Base-by-base conservation (phyloP, 2,888 invertebrate genomes). In the Hetaerina titia region DNA sequence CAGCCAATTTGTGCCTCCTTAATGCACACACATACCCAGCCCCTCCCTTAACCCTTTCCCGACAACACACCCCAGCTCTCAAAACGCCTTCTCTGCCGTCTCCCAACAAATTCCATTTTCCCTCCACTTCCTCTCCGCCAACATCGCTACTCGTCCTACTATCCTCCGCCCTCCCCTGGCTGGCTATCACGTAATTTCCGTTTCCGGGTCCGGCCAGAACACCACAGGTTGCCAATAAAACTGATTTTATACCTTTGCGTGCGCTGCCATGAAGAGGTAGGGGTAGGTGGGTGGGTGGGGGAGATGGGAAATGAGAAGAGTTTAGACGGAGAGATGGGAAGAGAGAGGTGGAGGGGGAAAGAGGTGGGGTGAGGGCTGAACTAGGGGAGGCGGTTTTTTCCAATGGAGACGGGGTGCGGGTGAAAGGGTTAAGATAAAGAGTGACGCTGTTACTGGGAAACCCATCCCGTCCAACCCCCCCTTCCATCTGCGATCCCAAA, bases 191-290 rank as follows among this genome's bases (percentile, higher is more conserved):
- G 92, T 92, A 92, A 92, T 92, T 92, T 92, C 92, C 92, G 92
- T 92, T 92, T 92, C 69, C 92, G 92, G 69, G 92, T 92, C 92
- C 92, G 92, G 92, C 92, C 92, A 74, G 92, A 92, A 92, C 92
- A 92, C 92, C 92, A 92, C 92, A 92, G 92, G 92, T 92, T 92
- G 92, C 92, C 92, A 92, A 92, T 92, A 92, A 92, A 92, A 74
- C 92, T 92, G 92, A 92, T 92, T 92, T 92, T 92, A 92, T 92
- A 92, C 92, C 92, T 92, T 92, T 92, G 92, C 92, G 92, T 92
- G 92, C 92, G 64, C 63, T 22, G 74, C 64, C 64, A 64, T 69
- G 92, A 69, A 64, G 90, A 22, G 89, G 89, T 69, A 22, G 81
- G n/a, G 81, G 81, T 45, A 17, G 69, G 5, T 58, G 89, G 45